A percentile compares a stretch with the other conserved stretches of the same genome.
These are phyloP conservation scores for Dromius quadrimaculatus DNA, from an alignment of 2,888 invertebrate species.

Conservation along the genomic window DNA sequence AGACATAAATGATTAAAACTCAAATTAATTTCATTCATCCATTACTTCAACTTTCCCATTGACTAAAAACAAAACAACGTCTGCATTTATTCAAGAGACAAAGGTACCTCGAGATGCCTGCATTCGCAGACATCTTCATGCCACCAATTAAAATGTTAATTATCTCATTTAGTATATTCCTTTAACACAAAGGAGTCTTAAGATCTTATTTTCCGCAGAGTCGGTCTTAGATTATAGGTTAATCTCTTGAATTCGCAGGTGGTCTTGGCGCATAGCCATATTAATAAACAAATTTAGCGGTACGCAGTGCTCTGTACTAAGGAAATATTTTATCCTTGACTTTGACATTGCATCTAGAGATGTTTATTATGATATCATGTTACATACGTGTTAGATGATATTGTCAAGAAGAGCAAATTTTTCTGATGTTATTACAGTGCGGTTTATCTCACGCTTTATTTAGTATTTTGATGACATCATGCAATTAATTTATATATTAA, in stretches of 20 bases:
- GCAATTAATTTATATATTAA: too few relatives aligned
- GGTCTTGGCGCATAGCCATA: slow-evolving; percentile 17
- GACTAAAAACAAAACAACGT: not conserved
- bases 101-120: slow-evolving; percentile 9
- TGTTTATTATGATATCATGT: slow-evolving; percentile 13
- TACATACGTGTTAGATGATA: slow-evolving; percentile 24
- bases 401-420: not conserved
- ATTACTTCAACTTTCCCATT: not conserved
- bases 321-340: slow-evolving; percentile 5
- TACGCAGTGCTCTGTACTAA: not conserved
- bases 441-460: not conserved
- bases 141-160: slow-evolving; percentile 43
- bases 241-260: slow-evolving; percentile 26
- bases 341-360: slow-evolving; percentile 22
- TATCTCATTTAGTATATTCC: slow-evolving; percentile 38
- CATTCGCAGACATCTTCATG: slow-evolving; percentile 34
- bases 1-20: not conserved
- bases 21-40: not conserved
- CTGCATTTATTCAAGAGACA: slow-evolving; percentile 17
- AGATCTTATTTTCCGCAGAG: slow-evolving; percentile 4
- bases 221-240: not conserved
- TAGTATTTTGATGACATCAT: too few relatives aligned
- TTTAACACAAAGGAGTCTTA: slow-evolving; percentile 29
- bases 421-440: not conserved
- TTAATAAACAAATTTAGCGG: slow-evolving; percentile 4